Conservation (phyloP, 2,797 vertebrate species). For the Pampus argenteus region DNA sequence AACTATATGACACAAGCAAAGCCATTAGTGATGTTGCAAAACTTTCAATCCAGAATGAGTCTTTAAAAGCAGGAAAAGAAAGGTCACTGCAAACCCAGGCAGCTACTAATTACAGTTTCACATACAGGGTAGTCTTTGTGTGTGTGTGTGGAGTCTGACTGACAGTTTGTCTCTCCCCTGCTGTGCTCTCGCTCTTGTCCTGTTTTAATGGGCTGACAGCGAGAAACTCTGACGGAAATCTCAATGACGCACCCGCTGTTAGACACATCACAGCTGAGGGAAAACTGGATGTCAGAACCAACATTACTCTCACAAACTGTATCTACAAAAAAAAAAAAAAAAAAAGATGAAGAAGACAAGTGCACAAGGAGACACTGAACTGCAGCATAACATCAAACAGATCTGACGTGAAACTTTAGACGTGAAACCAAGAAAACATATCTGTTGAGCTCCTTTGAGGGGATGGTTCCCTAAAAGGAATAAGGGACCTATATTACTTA, state of each 20-base stretch:
- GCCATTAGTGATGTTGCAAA: slow-evolving; percentile 16
- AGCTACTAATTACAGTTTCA: slow-evolving; percentile 58
- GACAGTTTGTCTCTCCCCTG: slow-evolving; percentile 62
- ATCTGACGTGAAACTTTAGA: slow-evolving; percentile 34
- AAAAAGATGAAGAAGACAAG: not conserved
- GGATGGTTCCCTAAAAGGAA: slow-evolving; percentile 12
- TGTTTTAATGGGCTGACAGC: slow-evolving; percentile 62
- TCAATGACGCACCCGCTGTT: slow-evolving; percentile 47
- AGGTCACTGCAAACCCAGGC: slow-evolving; percentile 60
- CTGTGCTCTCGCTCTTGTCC: slow-evolving; percentile 61
- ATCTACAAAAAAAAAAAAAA: not conserved
- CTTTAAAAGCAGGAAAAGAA: slow-evolving; percentile 48
- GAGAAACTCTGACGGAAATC: slow-evolving; percentile 54
- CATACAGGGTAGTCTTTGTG: slow-evolving; percentile 50
- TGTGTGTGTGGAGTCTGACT: slow-evolving; percentile 37
- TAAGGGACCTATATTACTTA: slow-evolving; percentile 17
- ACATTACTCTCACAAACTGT: slow-evolving; percentile 1
- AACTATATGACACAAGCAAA: slow-evolving; percentile 12
- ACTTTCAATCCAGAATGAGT: slow-evolving; percentile 27
- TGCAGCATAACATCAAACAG: slow-evolving; percentile 27
- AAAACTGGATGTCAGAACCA: slow-evolving; percentile 16
- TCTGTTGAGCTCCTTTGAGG: slow-evolving; percentile 12
- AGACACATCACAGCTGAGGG: slow-evolving; percentile 50
- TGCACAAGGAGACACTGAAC: slow-evolving; percentile 2
- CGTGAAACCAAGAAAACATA: slow-evolving; percentile 36